phyloP scores from a whole-genome alignment of 2,113 vertebrate species.

The Orthochromis malagaraziensis region DNA sequence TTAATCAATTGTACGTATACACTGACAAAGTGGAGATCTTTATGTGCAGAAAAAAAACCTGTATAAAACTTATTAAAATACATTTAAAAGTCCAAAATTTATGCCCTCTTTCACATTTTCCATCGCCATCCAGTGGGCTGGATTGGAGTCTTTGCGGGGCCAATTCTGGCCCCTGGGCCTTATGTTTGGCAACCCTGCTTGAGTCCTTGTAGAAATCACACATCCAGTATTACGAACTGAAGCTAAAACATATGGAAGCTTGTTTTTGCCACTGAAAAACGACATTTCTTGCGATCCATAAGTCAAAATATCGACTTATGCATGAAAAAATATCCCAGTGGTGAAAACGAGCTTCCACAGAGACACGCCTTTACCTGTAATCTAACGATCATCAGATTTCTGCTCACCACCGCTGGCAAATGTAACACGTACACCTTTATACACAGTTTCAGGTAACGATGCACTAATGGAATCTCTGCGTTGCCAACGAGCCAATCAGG shows the following conservation, averaged over 20 bases:
- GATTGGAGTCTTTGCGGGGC: background rate
- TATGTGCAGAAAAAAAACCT: background rate
- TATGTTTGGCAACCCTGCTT: background rate
- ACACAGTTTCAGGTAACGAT: background rate
- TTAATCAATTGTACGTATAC: background rate
- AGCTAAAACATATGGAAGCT: background rate
- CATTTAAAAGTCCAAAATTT: background rate
- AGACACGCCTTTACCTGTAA: background rate
- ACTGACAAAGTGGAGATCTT: background rate
- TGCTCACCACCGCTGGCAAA: background rate
- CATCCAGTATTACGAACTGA: background rate
- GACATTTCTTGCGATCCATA: background rate
- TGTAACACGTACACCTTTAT: background rate
- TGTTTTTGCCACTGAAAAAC: background rate
- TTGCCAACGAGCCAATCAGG: constrained; percentile 48
- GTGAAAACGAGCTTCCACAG: background rate
- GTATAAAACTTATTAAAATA: background rate
- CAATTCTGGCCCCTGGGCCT: background rate
- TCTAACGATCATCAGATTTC: too few relatives aligned
- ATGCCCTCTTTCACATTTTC: background rate
- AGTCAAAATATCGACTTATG: background rate
- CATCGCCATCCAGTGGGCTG: background rate
- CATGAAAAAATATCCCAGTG: background rate
- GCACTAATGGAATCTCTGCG: constrained; percentile 28
- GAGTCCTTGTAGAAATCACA: background rate